phyloP scores from a whole-genome alignment of 2,113 vertebrate species.

The Carassius auratus region DNA sequence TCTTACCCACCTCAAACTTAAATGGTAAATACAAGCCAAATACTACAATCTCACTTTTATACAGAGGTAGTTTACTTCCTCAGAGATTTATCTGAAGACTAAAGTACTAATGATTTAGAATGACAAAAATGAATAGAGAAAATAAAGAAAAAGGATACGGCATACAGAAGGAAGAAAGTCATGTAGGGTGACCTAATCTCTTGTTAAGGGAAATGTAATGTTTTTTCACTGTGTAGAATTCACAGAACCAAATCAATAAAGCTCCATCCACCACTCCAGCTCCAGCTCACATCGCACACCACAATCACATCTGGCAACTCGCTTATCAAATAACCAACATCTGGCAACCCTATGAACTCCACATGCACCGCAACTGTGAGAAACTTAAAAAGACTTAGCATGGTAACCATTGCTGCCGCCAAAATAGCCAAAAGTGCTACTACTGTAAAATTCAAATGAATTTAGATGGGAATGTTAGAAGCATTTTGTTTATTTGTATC shows the following conservation, averaged over 20 bases:
- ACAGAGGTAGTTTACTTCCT: background rate
- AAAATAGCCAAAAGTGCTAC: background rate
- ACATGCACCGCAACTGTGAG: background rate
- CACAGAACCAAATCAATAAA: background rate
- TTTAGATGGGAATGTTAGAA: background rate
- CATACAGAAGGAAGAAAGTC: background rate
- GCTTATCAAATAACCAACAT: constrained; percentile 21
- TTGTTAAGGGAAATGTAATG: background rate
- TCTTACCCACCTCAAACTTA: too few relatives aligned
- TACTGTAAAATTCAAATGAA: background rate
- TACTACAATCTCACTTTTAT: too few relatives aligned
- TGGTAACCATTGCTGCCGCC: background rate
- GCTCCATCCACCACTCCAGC: background rate
- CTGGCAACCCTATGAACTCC: constrained; percentile 27
- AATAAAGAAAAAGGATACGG: background rate
- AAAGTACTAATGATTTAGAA: background rate
- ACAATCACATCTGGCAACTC: constrained; percentile 16
- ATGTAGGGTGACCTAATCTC: background rate
- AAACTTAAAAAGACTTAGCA: background rate
- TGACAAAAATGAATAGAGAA: background rate
- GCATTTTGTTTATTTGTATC: too few relatives aligned
- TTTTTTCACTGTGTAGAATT: background rate
- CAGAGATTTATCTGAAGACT: background rate
- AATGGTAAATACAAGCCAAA: too few relatives aligned
- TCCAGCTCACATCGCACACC: background rate